Evolutionary conservation across 2,113 vertebrate species (phyloP).

Genomic region (Pyxicephalus adspersus): DNA sequence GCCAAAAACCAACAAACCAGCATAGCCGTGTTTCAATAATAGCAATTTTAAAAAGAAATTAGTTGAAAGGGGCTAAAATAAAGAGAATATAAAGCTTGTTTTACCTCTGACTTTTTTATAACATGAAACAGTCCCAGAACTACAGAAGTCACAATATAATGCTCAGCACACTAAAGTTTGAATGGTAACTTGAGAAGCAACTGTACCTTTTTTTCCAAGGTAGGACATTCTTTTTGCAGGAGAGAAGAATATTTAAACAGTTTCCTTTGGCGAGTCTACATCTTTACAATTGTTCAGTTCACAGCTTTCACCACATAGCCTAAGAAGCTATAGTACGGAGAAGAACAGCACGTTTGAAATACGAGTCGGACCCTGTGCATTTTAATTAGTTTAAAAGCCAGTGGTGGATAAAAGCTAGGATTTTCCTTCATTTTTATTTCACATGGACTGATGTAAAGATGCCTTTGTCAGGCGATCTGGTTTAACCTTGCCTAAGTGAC

Average conservation of each 20-base stretch:
- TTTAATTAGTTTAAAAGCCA: conserved; percentile 69
- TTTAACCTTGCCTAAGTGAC: conserved; percentile 66
- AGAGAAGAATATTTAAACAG: conserved; percentile 59
- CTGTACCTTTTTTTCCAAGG: conserved; percentile 44
- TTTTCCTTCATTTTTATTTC: conserved; percentile 73
- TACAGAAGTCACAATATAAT: conserved; percentile 19
- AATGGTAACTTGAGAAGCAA: conserved; percentile 39
- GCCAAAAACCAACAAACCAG: conserved; percentile 60
- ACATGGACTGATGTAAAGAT: conserved; percentile 67
- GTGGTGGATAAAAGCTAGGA: conserved; percentile 66
- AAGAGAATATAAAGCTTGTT: conserved; percentile 23
- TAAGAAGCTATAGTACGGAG: conserved; percentile 63
- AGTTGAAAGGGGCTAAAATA: conserved; percentile 34
- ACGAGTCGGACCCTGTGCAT: conserved; percentile 66
- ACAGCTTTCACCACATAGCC: conserved; percentile 65
- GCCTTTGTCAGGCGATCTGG: conserved; percentile 68
- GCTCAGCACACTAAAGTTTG: not conserved
- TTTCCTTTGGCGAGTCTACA: conserved; percentile 63
- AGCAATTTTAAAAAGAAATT: conserved; percentile 55
- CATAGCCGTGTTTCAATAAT: conserved; percentile 70
- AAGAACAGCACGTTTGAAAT: conserved; percentile 62
- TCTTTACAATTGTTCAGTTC: conserved; percentile 61
- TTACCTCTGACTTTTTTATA: conserved; percentile 15
- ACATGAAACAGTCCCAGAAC: conserved; percentile 36
- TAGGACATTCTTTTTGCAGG: conserved; percentile 30